Percentiles rank a stretch among this genome's conserved stretches.
Evolutionary conservation across 2,797 vertebrate species (phyloP).

Genomic region (Masticophis lateralis): DNA sequence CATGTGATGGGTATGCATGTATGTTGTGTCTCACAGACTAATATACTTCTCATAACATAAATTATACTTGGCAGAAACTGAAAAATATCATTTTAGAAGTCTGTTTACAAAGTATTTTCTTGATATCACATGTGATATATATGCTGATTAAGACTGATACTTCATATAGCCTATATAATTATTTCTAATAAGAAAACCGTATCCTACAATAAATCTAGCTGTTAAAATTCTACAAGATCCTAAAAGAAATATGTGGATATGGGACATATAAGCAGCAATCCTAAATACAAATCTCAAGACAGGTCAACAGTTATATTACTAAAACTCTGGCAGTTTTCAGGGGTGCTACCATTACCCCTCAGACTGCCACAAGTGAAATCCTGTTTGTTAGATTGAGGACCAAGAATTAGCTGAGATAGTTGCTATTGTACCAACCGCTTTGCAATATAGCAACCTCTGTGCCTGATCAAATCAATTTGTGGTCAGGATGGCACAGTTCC

Average conservation of each 20-base stretch:
- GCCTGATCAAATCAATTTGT: too few relatives aligned
- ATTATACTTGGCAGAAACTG: neutral
- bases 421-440: too few relatives aligned
- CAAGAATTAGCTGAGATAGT: too few relatives aligned
- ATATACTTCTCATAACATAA: neutral
- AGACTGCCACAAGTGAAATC: too few relatives aligned
- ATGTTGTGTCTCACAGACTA: neutral
- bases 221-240: neutral
- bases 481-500: too few relatives aligned
- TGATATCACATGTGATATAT: neutral
- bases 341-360: too few relatives aligned
- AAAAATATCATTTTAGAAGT: neutral
- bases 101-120: neutral
- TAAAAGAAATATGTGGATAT: neutral
- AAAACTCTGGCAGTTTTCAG: too few relatives aligned
- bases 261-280: neutral
- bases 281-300: neutral
- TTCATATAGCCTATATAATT: neutral
- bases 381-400: too few relatives aligned
- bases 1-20: too few relatives aligned
- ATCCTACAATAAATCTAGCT: neutral
- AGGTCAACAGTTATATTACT: too few relatives aligned
- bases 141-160: neutral
- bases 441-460: too few relatives aligned
- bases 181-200: neutral